These are phyloP conservation scores for Blomia tropicalis DNA, from an alignment of 2,888 invertebrate genomes.

Conservation along the genomic window DNA sequence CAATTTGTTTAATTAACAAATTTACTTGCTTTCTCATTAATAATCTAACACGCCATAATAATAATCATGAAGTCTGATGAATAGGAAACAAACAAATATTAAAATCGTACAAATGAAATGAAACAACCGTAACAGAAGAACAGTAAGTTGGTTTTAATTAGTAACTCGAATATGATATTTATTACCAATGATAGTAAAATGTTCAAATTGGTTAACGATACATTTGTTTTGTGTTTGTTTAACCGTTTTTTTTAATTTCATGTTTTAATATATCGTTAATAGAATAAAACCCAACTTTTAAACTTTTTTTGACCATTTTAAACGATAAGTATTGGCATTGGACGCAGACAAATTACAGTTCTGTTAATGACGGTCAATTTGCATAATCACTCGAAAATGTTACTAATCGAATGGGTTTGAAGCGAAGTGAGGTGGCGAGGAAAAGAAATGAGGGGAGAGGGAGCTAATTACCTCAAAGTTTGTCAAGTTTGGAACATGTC, in stretches of 20 bases:
- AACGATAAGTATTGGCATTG: too few species aligned
- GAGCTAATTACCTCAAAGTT: too few species aligned
- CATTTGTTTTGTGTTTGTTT: background rate
- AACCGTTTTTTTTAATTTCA: background rate
- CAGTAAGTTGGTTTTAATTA: conserved; percentile 7
- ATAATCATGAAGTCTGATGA: too few species aligned
- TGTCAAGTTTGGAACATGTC: background rate
- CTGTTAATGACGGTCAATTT: conserved; percentile 7
- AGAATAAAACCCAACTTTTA: background rate
- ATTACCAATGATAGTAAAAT: background rate
- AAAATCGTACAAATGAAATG: too few species aligned
- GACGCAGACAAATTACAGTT: conserved; percentile 8
- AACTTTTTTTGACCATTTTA: too few species aligned
- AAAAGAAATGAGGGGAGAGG: too few species aligned
- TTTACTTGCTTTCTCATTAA: conserved; percentile 4
- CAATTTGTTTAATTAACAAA: conserved; percentile 14
- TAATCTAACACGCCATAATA: too few species aligned
- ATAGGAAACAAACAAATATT: too few species aligned
- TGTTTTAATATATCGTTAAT: background rate
- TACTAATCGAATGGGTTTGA: background rate
- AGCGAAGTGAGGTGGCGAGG: too few species aligned
- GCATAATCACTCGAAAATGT: conserved; percentile 1
- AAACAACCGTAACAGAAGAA: too few species aligned
- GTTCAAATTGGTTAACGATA: background rate
- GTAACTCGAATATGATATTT: background rate